A percentile compares a stretch with the other conserved stretches of the same genome.
Evolutionary conservation across 2,888 invertebrate species (phyloP).

Genomic region (Aphidoletes aphidimyza): DNA sequence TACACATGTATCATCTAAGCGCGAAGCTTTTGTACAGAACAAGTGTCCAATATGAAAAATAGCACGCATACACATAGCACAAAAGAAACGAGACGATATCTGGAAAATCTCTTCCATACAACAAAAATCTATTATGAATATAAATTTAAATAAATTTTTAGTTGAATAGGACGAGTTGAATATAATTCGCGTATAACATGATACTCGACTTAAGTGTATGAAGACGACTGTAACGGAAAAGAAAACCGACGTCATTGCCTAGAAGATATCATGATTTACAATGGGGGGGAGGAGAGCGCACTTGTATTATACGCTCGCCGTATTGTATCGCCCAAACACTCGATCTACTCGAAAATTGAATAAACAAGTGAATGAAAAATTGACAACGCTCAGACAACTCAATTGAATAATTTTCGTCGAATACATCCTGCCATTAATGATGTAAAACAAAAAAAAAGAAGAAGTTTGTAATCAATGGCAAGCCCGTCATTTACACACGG

Average conservation of each 20-base stretch:
- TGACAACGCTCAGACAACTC: neutral
- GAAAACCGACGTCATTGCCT: neutral
- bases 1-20: conserved; percentile 7
- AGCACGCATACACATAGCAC: neutral
- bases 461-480: too few species aligned
- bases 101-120: neutral
- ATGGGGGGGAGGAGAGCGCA: too few species aligned
- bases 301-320: too few species aligned
- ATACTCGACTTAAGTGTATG: neutral
- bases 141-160: conserved; percentile 28
- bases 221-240: neutral
- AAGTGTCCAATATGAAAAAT: neutral
- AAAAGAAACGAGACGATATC: neutral
- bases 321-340: too few species aligned
- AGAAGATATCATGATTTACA: too few species aligned
- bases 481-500: too few species aligned
- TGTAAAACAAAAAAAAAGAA: too few species aligned
- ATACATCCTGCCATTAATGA: neutral
- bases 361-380: neutral
- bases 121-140: conserved; percentile 33
- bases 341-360: neutral
- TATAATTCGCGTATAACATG: neutral
- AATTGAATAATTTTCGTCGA: neutral
- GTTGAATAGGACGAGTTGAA: conserved; percentile 41
- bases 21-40: neutral